These are phyloP conservation scores for Poliocrania exsul DNA, from an alignment of 2,797 vertebrate species.

Conservation along the genomic window DNA sequence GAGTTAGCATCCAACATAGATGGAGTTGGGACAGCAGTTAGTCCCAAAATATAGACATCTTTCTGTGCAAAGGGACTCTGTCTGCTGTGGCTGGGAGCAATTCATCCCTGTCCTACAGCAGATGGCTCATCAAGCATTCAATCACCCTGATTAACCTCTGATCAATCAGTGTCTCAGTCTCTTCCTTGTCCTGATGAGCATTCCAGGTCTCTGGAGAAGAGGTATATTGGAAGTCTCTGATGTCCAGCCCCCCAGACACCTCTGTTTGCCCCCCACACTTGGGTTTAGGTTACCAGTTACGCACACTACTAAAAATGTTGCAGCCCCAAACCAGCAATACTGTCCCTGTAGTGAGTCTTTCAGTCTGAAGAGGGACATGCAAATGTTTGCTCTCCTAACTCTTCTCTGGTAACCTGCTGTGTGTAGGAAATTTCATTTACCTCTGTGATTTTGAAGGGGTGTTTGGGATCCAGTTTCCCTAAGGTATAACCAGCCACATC, in stretches of 20 bases:
- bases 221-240: background rate
- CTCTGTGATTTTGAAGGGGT: background rate
- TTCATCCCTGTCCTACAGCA: background rate
- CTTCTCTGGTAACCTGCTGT: background rate
- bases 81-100: background rate
- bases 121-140: background rate
- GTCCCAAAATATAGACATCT: background rate
- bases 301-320: background rate
- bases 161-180: background rate
- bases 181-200: background rate
- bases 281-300: background rate
- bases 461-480: background rate
- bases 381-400: background rate
- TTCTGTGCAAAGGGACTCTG: background rate
- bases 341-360: background rate
- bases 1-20: background rate
- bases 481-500: background rate
- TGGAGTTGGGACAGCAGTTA: background rate
- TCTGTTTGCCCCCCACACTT: background rate
- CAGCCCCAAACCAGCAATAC: background rate
- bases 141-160: background rate
- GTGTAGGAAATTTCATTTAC: background rate
- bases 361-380: background rate
- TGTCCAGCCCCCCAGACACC: background rate
- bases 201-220: background rate